These are phyloP conservation scores for Chelidonichthys spinosus DNA, from an alignment of 2,797 vertebrate genomes.

Conservation along the genomic window DNA sequence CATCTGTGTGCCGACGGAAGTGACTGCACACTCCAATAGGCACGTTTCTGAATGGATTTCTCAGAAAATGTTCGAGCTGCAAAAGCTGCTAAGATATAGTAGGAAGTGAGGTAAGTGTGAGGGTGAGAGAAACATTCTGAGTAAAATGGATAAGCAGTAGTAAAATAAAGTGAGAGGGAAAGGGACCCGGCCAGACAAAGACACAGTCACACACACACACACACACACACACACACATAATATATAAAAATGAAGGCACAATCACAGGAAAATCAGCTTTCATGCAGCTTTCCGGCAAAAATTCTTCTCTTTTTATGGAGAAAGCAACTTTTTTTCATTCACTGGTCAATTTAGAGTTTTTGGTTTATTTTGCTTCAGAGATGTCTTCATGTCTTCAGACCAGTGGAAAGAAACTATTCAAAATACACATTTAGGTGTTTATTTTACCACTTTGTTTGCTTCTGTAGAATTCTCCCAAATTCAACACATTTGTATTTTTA, in stretches of 20 bases:
- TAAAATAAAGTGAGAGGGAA: constrained; percentile 11
- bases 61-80: neutral
- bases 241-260: constrained; percentile 3
- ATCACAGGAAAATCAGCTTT: constrained; percentile 33
- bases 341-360: neutral
- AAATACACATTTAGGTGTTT: neutral
- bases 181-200: neutral
- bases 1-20: neutral
- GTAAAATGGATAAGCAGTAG: neutral
- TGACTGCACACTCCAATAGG: neutral
- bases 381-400: neutral
- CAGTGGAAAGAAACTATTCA: too few species aligned
- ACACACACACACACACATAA: too few species aligned
- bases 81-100: neutral
- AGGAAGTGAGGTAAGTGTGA: constrained; percentile 11
- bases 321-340: neutral
- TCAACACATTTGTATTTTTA: neutral
- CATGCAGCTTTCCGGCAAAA: constrained; percentile 42
- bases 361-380: neutral
- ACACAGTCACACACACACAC: neutral
- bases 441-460: neutral
- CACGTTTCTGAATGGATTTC: constrained; percentile 10
- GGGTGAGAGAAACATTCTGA: constrained; percentile 6
- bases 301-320: constrained; percentile 15
- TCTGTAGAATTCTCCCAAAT: neutral